Conservation (phyloP, 2,113 vertebrate species). For the Gadus chalcogrammus region DNA sequence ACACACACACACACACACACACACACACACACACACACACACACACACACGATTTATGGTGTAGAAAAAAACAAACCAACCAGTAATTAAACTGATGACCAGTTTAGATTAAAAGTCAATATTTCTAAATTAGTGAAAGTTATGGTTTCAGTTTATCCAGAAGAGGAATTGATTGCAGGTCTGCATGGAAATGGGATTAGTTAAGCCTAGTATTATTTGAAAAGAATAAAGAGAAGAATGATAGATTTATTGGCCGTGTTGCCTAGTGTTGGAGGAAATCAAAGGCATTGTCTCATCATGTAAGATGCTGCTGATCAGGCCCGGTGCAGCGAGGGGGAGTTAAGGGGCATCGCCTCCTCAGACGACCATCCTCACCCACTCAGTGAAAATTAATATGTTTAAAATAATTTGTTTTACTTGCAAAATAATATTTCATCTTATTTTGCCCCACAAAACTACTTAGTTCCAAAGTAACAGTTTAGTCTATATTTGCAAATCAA, state of each 20-base stretch:
- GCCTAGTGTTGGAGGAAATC: no score
- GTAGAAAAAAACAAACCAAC: conserved; percentile 6
- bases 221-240: no score
- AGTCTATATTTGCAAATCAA: no score
- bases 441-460: no score
- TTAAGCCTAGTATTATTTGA: no score
- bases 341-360: no score
- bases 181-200: no score
- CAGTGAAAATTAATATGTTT: conserved; percentile 17
- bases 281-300: no score
- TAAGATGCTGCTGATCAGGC: no score
- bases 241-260: no score
- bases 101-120: conserved; percentile 36
- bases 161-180: background rate
- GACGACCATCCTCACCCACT: background rate
- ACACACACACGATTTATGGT: conserved; percentile 22
- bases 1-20: conserved; percentile 6
- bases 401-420: background rate
- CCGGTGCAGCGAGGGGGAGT: no score
- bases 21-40: conserved; percentile 10
- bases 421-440: background rate
- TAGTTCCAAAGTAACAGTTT: no score
- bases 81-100: conserved; percentile 24
- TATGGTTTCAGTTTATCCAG: conserved; percentile 21
- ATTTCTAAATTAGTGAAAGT: conserved; percentile 33